Base-by-base conservation (phyloP, 2,113 vertebrate species). In the Sarotherodon lohbergeri region DNA sequence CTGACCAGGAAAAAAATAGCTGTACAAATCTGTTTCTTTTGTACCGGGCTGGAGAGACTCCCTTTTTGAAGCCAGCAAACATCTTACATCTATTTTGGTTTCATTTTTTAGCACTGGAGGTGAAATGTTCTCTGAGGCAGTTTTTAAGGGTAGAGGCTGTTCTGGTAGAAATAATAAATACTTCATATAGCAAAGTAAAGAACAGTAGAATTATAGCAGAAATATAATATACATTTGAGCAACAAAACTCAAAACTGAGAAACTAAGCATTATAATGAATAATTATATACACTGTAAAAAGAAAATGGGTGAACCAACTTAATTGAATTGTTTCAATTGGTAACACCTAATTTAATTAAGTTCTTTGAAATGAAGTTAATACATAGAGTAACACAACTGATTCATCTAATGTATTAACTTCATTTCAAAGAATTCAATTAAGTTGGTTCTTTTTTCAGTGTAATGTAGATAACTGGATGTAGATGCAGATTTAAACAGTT, bases 141-240 rank as follows among this genome's bases (percentile, higher is more conserved):
- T n/a, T 0, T 66, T 66, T 39, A 22, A 39, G 61, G 10, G 10
- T 36, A 36, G 1, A 63, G 61, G 32, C 12, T 66, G 2, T 36
- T 66, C 10, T 39, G 34, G 34, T 39, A 66, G 34, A 66, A 66
- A 66, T 39, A 66, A 66, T 66, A 66, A 66, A 66, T 66, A 0
- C 0, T 22, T 66, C 19, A 39, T 66, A 66, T 22, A 66, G 19
- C 34, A 39, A 39, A 66, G 61, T 66, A 66, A 66, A 66, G 19
- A 39, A 0, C 4, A 13, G 61, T 39, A 39, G 61, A 66, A 66
- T 5, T 9, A 0, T 39, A 66, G 34, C 61, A 66, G 17, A 66
- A 66, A 66, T 22, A 22, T 39, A 39, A 39, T 13, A 66, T 12
- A 39, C 10, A 39, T 7, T 39, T 66, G 61, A n/a, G 61, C 34